Evolutionary conservation across 2,888 invertebrate genomes (phyloP).

Genomic region (Drosophila picticornis): DNA sequence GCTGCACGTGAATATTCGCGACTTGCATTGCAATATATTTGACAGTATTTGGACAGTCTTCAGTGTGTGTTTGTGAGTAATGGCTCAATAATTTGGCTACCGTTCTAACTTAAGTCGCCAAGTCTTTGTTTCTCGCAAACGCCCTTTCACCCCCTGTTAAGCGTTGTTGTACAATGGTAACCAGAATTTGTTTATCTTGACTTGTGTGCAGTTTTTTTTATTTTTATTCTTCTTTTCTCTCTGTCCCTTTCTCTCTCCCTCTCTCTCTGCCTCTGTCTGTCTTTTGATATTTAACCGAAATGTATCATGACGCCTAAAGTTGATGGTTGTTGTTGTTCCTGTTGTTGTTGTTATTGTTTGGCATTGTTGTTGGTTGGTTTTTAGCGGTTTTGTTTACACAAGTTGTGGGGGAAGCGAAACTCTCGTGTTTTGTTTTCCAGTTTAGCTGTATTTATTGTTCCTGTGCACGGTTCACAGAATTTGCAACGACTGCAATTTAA

Average conservation of each 20-base stretch:
- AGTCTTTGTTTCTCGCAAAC: background rate
- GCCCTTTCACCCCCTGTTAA: conserved; percentile 33
- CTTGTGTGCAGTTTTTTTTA: conserved; percentile 65
- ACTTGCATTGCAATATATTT: conserved; percentile 54
- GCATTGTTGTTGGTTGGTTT: conserved; percentile 36
- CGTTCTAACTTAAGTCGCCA: conserved; percentile 6
- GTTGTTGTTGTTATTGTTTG: conserved; percentile 37
- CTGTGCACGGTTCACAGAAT: conserved; percentile 74
- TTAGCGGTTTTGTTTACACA: conserved; percentile 73
- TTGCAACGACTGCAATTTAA: conserved; percentile 65
- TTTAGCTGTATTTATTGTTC: conserved; percentile 70
- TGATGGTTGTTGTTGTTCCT: conserved; percentile 50
- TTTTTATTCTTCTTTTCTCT: conserved; percentile 20
- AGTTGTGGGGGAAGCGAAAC: conserved; percentile 54
- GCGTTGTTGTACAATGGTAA: conserved; percentile 70
- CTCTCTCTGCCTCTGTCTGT: conserved; percentile 23
- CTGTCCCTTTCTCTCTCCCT: conserved; percentile 34
- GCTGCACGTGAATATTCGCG: conserved; percentile 64
- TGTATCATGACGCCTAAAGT: conserved; percentile 77
- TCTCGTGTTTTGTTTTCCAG: conserved; percentile 64
- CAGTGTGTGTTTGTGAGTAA: conserved; percentile 56
- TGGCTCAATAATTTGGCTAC: conserved; percentile 74
- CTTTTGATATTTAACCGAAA: conserved; percentile 75
- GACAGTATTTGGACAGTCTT: conserved; percentile 22
- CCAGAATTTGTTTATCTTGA: conserved; percentile 77